These are phyloP conservation scores for Drusus annulatus DNA, from an alignment of 1,140 invertebrate species.

Conservation along the genomic window DNA sequence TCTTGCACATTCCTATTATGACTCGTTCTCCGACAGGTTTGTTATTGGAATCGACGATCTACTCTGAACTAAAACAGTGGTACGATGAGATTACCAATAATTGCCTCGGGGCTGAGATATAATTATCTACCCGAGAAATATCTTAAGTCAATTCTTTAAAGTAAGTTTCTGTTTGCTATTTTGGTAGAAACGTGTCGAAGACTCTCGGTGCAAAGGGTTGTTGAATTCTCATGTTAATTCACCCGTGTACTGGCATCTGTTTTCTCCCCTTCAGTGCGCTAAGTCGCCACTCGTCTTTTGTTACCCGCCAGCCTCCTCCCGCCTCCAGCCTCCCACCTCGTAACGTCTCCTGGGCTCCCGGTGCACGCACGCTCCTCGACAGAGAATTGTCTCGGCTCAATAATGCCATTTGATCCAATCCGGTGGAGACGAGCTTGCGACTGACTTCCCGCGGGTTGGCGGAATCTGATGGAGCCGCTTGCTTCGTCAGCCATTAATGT, in stretches of 20 bases:
- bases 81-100: no score
- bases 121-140: no score
- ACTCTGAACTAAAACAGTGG: no score
- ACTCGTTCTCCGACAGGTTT: no score
- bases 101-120: no score
- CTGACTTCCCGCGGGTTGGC: background rate
- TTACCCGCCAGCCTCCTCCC: background rate
- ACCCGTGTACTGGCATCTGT: background rate
- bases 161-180: no score
- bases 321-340: background rate
- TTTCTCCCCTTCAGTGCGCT: background rate
- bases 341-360: no score
- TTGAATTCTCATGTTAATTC: background rate
- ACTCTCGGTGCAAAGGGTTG: background rate
- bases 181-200: no score
- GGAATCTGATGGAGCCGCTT: slow-evolving; percentile 9
- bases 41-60: no score
- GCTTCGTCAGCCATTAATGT: background rate
- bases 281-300: slow-evolving; percentile 18
- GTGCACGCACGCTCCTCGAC: no score
- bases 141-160: no score
- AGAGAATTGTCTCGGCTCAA: background rate
- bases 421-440: background rate
- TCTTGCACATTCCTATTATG: no score
- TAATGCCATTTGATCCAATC: slow-evolving; percentile 22